Percentiles rank a stretch among this genome's conserved stretches.
phyloP scores from a whole-genome alignment of 2,113 vertebrate species.

The Ptilonorhynchus violaceus region DNA sequence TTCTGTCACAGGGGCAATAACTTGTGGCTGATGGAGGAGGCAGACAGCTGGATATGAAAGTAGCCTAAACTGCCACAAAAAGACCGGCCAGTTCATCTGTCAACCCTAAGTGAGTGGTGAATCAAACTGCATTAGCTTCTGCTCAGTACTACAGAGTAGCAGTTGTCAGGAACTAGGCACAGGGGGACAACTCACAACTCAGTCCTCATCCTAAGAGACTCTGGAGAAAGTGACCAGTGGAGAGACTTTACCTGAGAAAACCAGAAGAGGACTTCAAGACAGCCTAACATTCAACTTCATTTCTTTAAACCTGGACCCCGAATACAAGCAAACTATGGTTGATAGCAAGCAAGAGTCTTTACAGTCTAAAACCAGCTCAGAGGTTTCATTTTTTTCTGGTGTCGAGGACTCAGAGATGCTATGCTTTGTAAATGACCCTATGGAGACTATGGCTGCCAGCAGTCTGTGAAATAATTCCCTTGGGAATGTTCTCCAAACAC shows the following conservation, averaged over 20 bases:
- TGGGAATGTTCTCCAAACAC: not conserved
- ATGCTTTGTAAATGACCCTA: not conserved
- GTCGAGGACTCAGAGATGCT: not conserved
- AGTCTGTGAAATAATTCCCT: not conserved
- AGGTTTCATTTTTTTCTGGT: not conserved
- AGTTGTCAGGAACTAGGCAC: not conserved
- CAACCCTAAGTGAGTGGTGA: slow-evolving; percentile 5
- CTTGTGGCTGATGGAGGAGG: slow-evolving; percentile 29
- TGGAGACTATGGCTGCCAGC: not conserved
- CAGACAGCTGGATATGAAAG: slow-evolving; percentile 47
- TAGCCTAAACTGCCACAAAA: slow-evolving; percentile 44
- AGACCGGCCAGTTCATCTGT: slow-evolving; percentile 36
- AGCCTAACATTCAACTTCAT: not conserved
- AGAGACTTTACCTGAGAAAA: not conserved
- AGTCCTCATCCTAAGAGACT: not conserved
- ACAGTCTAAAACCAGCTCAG: not conserved
- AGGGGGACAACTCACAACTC: not conserved
- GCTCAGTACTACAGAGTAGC: not conserved
- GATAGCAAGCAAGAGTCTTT: not conserved
- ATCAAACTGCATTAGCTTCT: slow-evolving; percentile 16
- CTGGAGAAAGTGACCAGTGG: not conserved
- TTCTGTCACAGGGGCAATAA: slow-evolving; percentile 28
- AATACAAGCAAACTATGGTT: not conserved
- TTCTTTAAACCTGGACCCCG: not conserved
- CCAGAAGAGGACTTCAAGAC: not conserved